These are phyloP conservation scores for Pangasius sanitwongsei DNA, from an alignment of 2,797 vertebrate species.

Conservation along the genomic window DNA sequence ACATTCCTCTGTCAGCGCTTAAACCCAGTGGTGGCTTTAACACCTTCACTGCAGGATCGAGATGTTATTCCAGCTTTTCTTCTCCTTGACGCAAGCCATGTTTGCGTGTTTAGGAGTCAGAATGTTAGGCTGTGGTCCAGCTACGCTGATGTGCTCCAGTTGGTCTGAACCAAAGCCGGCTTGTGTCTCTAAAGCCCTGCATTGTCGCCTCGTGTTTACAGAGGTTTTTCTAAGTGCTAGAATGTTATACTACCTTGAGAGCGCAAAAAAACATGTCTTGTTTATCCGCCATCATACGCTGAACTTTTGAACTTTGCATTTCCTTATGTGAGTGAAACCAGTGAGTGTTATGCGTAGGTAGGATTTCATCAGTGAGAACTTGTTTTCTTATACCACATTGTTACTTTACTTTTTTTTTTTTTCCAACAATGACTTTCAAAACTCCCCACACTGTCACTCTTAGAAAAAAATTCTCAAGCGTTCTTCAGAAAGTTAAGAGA, in stretches of 20 bases:
- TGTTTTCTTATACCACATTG: neutral
- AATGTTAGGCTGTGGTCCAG: neutral
- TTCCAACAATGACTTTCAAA: neutral
- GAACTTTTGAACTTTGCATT: slow-evolving; percentile 40
- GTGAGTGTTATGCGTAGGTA: neutral
- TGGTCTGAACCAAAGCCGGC: slow-evolving; percentile 20
- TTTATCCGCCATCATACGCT: neutral
- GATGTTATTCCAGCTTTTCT: slow-evolving; percentile 39
- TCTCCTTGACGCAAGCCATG: neutral
- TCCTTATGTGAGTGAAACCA: neutral
- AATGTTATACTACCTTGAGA: neutral
- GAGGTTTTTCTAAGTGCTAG: neutral
- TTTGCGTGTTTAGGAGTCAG: slow-evolving; percentile 25
- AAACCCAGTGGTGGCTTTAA: slow-evolving; percentile 23
- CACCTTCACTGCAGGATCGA: slow-evolving; percentile 26
- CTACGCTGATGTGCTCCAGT: slow-evolving; percentile 16
- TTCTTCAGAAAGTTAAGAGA: neutral
- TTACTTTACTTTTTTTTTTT: neutral
- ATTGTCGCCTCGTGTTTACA: slow-evolving; percentile 29
- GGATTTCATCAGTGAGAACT: neutral
- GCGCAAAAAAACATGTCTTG: neutral
- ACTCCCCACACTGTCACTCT: neutral
- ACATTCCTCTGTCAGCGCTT: slow-evolving; percentile 35
- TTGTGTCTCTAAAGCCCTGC: slow-evolving; percentile 18
- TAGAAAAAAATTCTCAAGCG: neutral